Percentiles rank a stretch among this genome's conserved stretches.
These are phyloP conservation scores for Smittia sp. DNA, from an alignment of 2,888 invertebrate species.

Conservation along the genomic window DNA sequence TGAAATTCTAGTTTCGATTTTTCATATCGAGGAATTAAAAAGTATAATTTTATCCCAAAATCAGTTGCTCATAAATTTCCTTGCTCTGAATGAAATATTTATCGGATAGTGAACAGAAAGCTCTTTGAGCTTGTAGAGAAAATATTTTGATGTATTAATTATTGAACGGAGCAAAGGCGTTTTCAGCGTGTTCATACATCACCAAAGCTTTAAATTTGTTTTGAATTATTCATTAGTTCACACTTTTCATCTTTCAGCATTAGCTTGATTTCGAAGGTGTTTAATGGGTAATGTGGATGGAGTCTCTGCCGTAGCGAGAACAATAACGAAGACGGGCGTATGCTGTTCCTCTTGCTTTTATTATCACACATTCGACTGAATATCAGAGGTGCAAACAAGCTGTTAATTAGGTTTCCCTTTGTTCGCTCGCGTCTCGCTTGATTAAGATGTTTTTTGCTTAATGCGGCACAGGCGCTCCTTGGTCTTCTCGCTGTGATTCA, in stretches of 20 bases:
- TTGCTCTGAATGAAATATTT: slow-evolving; percentile 1
- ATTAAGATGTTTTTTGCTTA: slow-evolving; percentile 3
- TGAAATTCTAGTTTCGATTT: too few species aligned
- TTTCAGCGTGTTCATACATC: not conserved
- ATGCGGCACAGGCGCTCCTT: not conserved
- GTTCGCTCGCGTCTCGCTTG: slow-evolving; percentile 31
- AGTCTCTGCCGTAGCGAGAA: not conserved
- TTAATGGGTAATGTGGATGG: not conserved
- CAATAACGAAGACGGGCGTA: slow-evolving; percentile 5
- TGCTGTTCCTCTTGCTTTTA: slow-evolving; percentile 19
- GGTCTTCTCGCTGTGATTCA: not conserved
- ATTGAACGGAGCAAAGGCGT: slow-evolving; percentile 3
- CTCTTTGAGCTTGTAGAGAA: not conserved
- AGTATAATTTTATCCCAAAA: too few species aligned
- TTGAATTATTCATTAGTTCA: slow-evolving; percentile 41
- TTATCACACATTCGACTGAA: slow-evolving; percentile 16
- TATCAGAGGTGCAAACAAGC: slow-evolving; percentile 20
- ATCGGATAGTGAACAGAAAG: not conserved
- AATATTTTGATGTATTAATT: slow-evolving; percentile 37
- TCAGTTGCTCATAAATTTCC: too few species aligned
- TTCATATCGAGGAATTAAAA: too few species aligned
- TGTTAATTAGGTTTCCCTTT: slow-evolving; percentile 40
- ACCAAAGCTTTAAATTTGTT: slow-evolving; percentile 5
- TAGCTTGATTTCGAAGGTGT: slow-evolving; percentile 4
- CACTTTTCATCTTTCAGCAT: slow-evolving; percentile 22